Base-by-base conservation (phyloP, 2,113 vertebrate genomes). In the Carassius carassius region DNA sequence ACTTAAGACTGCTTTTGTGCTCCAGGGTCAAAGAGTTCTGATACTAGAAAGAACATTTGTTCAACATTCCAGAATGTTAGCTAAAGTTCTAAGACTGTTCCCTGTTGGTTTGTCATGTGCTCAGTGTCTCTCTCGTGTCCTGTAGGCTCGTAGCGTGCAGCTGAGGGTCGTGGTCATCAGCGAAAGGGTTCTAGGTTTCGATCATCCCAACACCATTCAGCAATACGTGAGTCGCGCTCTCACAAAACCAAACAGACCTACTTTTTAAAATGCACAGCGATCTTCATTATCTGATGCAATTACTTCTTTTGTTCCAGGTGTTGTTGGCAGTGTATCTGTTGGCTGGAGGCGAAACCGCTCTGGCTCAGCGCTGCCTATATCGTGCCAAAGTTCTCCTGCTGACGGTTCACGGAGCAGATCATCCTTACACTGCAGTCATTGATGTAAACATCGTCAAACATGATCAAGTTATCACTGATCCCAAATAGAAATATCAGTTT, bases 141-240 rank as follows among this genome's bases (percentile, higher is more conserved):
- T 7, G 32, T 81, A 96, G 95, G 95, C 95, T 74, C 93, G 95
- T 78, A 94, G 94, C 81, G 78, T 93, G 63, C 95, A 96, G 87
- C 90, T 95, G 86, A 96, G 90, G 90, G 92, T 94, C 17, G 94
- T 96, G 85, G 91, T 96, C 77, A 93, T 96, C 89, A 95, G 95
- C 75, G 95, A 96, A 91, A 90, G 95, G 82, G 93, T 95, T 41
- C 87, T 95, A 21, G 95, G 95, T 83, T 95, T 95, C 77, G 95
- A 96, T 89, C 94, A 95, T 86, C 92, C 94, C 44, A 91, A 91
- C 91, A 94, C 95, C 2, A 94, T 96, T 88, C 93, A 94, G 88
- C 93, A 96, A 92, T 96, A 96, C 86, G 95, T 96, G 87, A 92
- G 95, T 92, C 76, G 19, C 8, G 13, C 21, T 16, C 17, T 44